phyloP scores from a whole-genome alignment of 2,888 invertebrate genomes.

The Flexamia atlantica region DNA sequence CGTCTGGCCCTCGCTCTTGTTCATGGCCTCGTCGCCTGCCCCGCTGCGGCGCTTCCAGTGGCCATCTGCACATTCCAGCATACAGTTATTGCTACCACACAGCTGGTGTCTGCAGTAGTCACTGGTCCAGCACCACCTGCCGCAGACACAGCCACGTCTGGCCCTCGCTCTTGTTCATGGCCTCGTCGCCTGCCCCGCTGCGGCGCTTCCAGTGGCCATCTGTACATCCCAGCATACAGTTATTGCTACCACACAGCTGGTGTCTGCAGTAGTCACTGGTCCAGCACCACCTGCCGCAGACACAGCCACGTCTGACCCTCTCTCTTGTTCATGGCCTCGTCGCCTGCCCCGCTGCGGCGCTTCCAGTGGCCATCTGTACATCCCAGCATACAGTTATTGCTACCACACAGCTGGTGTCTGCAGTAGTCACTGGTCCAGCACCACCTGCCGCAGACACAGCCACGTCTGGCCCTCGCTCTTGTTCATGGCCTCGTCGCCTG shows the following conservation, averaged over 20 bases:
- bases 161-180: constrained; percentile 83
- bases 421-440: constrained; percentile 79
- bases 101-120: constrained; percentile 85
- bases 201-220: constrained; percentile 60
- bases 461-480: constrained; percentile 89
- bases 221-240: too few species aligned
- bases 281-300: constrained; percentile 85
- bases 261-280: constrained; percentile 83
- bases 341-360: not conserved
- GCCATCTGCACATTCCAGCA: too few species aligned
- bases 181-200: constrained; percentile 71
- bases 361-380: constrained; percentile 61
- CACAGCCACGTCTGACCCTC: constrained; percentile 93
- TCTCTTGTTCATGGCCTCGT: constrained; percentile 78
- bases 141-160: constrained; percentile 91
- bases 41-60: constrained; percentile 46
- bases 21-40: constrained; percentile 75
- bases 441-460: constrained; percentile 87
- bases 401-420: too few species aligned
- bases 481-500: constrained; percentile 75
- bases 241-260: too few species aligned
- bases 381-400: too few species aligned
- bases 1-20: constrained; percentile 85
- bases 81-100: too few species aligned
- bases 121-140: constrained; percentile 83